Conservation (phyloP, 2,113 vertebrate genomes). For the Nansenia antarctica region DNA sequence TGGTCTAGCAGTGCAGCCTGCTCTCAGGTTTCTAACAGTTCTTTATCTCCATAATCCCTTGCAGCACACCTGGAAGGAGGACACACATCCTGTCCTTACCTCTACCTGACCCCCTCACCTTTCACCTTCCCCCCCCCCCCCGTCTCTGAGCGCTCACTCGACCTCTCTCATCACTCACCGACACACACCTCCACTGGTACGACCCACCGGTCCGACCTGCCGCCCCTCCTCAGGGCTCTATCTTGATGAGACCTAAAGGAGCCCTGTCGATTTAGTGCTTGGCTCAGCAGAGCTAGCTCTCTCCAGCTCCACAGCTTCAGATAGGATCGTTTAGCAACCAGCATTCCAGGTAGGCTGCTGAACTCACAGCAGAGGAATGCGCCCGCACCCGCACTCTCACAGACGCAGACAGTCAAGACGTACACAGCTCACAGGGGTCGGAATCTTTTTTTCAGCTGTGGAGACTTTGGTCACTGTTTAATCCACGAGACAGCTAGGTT, state of each 20-base stretch:
- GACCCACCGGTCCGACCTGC: background rate
- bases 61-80: constrained; percentile 57
- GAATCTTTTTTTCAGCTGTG: no score
- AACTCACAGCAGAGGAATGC: constrained; percentile 60
- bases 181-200: background rate
- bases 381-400: background rate
- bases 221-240: no score
- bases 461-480: background rate
- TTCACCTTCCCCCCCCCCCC: no score
- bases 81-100: constrained; percentile 40
- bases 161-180: constrained; percentile 32
- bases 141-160: constrained; percentile 3
- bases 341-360: constrained; percentile 61
- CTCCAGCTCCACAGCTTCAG: constrained; percentile 13
- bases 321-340: constrained; percentile 47
- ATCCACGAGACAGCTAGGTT: background rate
- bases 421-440: background rate
- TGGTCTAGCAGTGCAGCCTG: constrained; percentile 3
- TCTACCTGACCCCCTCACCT: constrained; percentile 50
- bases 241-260: background rate
- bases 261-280: background rate
- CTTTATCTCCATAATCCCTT: constrained; percentile 26
- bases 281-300: constrained; percentile 4
- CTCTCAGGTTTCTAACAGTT: constrained; percentile 43
- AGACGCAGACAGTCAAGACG: background rate